Evolutionary conservation across 2,113 vertebrate genomes (phyloP).

Genomic region (Xenopus tropicalis): UCB_Xtro_10.0 CM004451.2:76564001-76564500

Average conservation of each 20-base stretch:
- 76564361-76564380: too few species aligned
- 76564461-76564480: too few species aligned
- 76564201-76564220: not conserved
- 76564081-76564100: conserved; percentile 31
- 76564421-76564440: too few species aligned
- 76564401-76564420: too few species aligned
- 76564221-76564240: not conserved
- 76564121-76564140: conserved; percentile 22
- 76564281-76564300: not conserved
- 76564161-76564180: conserved; percentile 23
- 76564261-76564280: not conserved
- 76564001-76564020: conserved; percentile 33
- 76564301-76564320: too few species aligned
- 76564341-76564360: too few species aligned
- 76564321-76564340: too few species aligned
- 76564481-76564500: too few species aligned
- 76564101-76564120: conserved; percentile 27
- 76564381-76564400: too few species aligned
- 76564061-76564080: conserved; percentile 28
- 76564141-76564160: conserved; percentile 21
- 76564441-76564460: too few species aligned
- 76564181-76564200: not conserved
- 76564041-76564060: conserved; percentile 14
- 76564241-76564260: not conserved
- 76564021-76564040: conserved; percentile 13